Conservation (phyloP, 2,797 vertebrate species). For the Sphaeramia orbicularis region DNA sequence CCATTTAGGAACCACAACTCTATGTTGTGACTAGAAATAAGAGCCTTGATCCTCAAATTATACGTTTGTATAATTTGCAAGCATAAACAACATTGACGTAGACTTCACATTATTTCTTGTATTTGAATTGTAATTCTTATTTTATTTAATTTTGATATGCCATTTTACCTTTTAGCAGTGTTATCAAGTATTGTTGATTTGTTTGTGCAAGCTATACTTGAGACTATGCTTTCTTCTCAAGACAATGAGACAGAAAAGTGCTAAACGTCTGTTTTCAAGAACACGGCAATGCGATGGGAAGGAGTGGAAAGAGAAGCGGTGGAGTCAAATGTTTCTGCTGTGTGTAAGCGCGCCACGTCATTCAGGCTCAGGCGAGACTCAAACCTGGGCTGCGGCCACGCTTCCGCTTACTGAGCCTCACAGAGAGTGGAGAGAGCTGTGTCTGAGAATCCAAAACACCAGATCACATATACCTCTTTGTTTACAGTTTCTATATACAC, state of each 20-base stretch:
- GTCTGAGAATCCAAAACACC: slow-evolving; percentile 91
- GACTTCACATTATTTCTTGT: slow-evolving; percentile 91
- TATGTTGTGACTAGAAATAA: slow-evolving; percentile 84
- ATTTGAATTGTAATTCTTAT: slow-evolving; percentile 92
- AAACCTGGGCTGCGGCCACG: slow-evolving; percentile 55
- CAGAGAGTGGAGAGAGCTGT: slow-evolving; percentile 89
- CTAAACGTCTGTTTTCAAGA: slow-evolving; percentile 47
- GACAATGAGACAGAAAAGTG: slow-evolving; percentile 83
- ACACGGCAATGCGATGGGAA: slow-evolving; percentile 37
- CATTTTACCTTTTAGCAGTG: slow-evolving; percentile 94
- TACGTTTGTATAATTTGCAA: slow-evolving; percentile 78
- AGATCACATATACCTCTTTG: slow-evolving; percentile 98
- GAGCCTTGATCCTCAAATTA: slow-evolving; percentile 80
- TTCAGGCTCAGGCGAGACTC: slow-evolving; percentile 43
- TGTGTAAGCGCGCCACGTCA: slow-evolving; percentile 50
- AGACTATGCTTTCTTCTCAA: slow-evolving; percentile 86
- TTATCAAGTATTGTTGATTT: slow-evolving; percentile 93
- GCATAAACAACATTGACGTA: slow-evolving; percentile 81
- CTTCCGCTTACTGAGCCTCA: slow-evolving; percentile 88
- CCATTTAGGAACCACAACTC: slow-evolving; percentile 79
- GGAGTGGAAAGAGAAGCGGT: slow-evolving; percentile 51
- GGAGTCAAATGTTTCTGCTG: slow-evolving; percentile 69
- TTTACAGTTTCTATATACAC: slow-evolving; percentile 96
- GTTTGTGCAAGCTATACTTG: slow-evolving; percentile 89
- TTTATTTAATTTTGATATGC: slow-evolving; percentile 91